A percentile compares a stretch with the other conserved stretches of the same genome.
phyloP scores from a whole-genome alignment of 2,797 vertebrate species.

The Pseudochromis fuscus region DNA sequence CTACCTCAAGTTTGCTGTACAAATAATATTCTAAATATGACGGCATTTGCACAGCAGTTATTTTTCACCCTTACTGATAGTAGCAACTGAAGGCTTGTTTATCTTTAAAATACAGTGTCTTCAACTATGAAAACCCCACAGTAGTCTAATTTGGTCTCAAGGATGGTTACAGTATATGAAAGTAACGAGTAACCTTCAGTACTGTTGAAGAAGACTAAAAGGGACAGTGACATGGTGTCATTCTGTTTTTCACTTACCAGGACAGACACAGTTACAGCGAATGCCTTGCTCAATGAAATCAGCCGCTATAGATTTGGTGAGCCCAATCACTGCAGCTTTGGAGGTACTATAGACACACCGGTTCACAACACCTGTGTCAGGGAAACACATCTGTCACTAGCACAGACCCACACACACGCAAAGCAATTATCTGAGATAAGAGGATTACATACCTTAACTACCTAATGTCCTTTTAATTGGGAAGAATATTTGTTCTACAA shows the following conservation, averaged over 20 bases:
- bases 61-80: no score
- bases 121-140: not conserved
- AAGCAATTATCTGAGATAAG: conserved; percentile 65
- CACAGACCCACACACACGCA: conserved; percentile 21
- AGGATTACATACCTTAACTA: conserved; percentile 71
- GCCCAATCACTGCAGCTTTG: conserved; percentile 95
- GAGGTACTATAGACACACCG: conserved; percentile 93
- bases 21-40: not conserved
- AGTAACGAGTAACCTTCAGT: not conserved
- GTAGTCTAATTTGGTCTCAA: not conserved
- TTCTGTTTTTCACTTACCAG: conserved; percentile 74
- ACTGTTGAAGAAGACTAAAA: not conserved
- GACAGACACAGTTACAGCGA: conserved; percentile 90
- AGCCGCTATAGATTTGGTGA: conserved; percentile 94
- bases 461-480: conserved; percentile 36
- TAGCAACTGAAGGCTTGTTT: not conserved
- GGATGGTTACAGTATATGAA: not conserved
- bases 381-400: conserved; percentile 60
- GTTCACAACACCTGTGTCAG: conserved; percentile 89
- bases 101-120: conserved; percentile 2
- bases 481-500: conserved; percentile 10
- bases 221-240: conserved; percentile 3
- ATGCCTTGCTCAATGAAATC: conserved; percentile 95
- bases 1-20: not conserved
- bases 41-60: conserved; percentile 1